Evolutionary conservation across 2,888 invertebrate species (phyloP).

Genomic region (Molorchus minor): DNA sequence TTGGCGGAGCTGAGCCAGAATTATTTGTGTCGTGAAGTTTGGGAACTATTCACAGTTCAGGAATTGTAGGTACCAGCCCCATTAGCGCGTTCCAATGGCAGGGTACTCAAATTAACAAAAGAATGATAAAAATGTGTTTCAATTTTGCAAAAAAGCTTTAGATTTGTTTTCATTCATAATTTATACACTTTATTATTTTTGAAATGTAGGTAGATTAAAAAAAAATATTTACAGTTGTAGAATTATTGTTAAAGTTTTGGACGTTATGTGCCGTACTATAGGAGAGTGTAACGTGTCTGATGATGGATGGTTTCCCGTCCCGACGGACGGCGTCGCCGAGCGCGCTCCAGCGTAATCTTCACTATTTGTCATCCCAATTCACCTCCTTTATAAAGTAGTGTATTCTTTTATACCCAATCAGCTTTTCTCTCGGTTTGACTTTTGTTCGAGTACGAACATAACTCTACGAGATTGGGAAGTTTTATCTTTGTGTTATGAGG

Average conservation of each 20-base stretch:
- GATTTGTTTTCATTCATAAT: too few relatives aligned
- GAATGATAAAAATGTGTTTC: too few relatives aligned
- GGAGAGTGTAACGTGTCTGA: slow-evolving; percentile 47
- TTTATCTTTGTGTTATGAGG: slow-evolving; percentile 61
- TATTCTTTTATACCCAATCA: slow-evolving; percentile 61
- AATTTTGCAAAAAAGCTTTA: too few relatives aligned
- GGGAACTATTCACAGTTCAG: too few relatives aligned
- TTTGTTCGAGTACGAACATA: slow-evolving; percentile 59
- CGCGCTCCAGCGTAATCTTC: slow-evolving; percentile 58
- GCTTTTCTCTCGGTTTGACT: slow-evolving; percentile 56
- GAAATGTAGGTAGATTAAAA: too few relatives aligned
- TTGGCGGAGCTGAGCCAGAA: too few relatives aligned
- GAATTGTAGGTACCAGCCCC: too few relatives aligned
- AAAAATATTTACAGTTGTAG: not conserved
- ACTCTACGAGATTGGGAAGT: slow-evolving; percentile 58
- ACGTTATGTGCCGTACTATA: slow-evolving; percentile 34
- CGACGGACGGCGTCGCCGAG: slow-evolving; percentile 58
- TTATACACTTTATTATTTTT: too few relatives aligned
- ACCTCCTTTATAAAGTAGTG: slow-evolving; percentile 61
- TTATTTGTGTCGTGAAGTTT: too few relatives aligned
- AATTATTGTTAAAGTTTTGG: slow-evolving; percentile 8
- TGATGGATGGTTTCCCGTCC: slow-evolving; percentile 60
- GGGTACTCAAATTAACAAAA: too few relatives aligned
- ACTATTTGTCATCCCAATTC: slow-evolving; percentile 62
- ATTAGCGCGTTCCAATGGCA: too few relatives aligned